Percentiles rank a stretch among this genome's conserved stretches.
Evolutionary conservation across 2,113 vertebrate species (phyloP).

Genomic region (Rhagologus leucostigma): DNA sequence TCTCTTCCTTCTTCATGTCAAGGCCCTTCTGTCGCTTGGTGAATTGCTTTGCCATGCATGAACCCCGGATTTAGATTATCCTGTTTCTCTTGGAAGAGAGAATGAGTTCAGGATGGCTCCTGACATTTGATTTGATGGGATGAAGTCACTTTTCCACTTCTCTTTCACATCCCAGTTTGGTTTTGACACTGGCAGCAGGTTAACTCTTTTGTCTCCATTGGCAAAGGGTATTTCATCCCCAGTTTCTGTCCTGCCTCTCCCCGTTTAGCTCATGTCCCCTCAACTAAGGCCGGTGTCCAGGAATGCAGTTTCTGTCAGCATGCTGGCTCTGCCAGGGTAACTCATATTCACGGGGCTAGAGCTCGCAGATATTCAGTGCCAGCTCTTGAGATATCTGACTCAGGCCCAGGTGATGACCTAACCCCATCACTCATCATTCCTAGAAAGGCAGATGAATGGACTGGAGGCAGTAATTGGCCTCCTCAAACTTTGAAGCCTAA

Average conservation of each 20-base stretch:
- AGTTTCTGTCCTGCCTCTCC: background rate
- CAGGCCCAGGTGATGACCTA: background rate
- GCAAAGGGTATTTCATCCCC: background rate
- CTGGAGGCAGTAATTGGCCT: background rate
- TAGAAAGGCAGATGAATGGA: background rate
- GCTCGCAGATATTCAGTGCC: background rate
- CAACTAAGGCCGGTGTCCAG: background rate
- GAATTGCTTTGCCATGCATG: background rate
- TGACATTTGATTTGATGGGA: background rate
- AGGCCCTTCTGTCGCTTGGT: background rate
- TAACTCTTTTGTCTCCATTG: background rate
- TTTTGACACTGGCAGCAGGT: background rate
- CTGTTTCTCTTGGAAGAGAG: background rate
- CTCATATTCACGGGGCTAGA: background rate
- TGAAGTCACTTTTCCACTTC: background rate
- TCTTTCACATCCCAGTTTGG: background rate
- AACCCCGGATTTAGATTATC: background rate
- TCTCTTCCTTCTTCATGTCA: background rate
- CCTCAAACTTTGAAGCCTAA: background rate
- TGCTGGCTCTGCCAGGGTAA: background rate
- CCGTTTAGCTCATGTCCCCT: background rate
- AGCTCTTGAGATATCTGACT: background rate
- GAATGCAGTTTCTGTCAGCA: background rate
- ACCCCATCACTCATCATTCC: slow-evolving; percentile 1
- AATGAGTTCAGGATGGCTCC: background rate